Evolutionary conservation across 2,888 invertebrate species (phyloP).

Genomic region (Metallyticus violacea): DNA sequence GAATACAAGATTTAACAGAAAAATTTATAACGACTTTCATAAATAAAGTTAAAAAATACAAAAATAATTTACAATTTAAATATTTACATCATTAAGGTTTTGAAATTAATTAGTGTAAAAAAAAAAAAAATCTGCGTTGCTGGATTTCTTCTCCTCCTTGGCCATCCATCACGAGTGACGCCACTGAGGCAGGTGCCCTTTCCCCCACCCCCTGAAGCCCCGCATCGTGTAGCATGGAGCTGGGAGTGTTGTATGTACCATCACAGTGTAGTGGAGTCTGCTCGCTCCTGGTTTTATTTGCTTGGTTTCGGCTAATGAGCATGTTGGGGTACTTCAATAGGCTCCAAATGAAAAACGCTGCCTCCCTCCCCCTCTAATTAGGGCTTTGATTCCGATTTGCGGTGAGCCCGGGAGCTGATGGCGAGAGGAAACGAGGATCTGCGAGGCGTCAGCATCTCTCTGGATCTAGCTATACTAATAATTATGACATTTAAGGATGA

Average conservation of each 20-base stretch:
- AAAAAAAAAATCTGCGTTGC: no score
- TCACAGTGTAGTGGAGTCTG: background rate
- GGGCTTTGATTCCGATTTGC: constrained; percentile 32
- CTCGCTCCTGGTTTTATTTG: constrained; percentile 20
- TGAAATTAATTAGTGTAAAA: no score
- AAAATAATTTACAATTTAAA: no score
- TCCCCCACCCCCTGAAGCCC: no score
- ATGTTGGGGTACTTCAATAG: constrained; percentile 28
- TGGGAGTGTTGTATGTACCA: background rate
- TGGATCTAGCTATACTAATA: constrained; percentile 11
- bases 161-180: background rate
- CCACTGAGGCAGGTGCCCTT: background rate
- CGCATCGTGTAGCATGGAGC: background rate
- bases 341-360: constrained; percentile 30
- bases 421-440: background rate
- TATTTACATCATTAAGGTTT: no score
- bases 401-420: constrained; percentile 12
- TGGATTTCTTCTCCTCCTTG: no score
- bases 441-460: background rate
- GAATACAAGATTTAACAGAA: no score
- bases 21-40: no score
- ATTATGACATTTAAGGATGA: constrained; percentile 24
- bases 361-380: constrained; percentile 30
- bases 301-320: constrained; percentile 28
- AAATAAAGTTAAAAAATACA: no score